These are phyloP conservation scores for Hirtodrosophila cameraria DNA, from an alignment of 2,888 invertebrate genomes.

Conservation along the genomic window DNA sequence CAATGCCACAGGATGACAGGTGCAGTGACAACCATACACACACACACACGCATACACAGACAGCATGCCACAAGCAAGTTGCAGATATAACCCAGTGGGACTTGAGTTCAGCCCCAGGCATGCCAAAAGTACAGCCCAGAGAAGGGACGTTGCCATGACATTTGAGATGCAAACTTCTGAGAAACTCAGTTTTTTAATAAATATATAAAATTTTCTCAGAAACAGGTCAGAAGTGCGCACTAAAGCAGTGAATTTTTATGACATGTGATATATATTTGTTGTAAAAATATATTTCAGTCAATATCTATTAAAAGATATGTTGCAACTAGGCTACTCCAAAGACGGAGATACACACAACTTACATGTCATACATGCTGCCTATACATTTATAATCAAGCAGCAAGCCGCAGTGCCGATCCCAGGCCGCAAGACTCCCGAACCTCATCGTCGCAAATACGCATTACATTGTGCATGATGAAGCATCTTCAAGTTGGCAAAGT, in stretches of 20 bases:
- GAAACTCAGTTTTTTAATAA: no score
- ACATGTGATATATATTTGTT: not conserved
- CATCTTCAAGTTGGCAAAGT: conserved; percentile 65
- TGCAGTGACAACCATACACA: conserved; percentile 70
- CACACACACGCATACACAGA: conserved; percentile 13
- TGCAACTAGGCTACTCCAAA: conserved; percentile 35
- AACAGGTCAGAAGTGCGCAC: no score
- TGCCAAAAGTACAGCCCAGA: conserved; percentile 3
- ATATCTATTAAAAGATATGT: not conserved
- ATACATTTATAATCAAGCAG: conserved; percentile 76
- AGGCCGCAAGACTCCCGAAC: conserved; percentile 7
- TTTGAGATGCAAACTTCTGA: conserved; percentile 5
- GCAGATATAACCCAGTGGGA: conserved; percentile 45
- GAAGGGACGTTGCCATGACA: conserved; percentile 2
- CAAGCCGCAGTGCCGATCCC: conserved; percentile 45
- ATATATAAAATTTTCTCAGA: no score
- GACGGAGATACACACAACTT: conserved; percentile 44
- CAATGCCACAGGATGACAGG: conserved; percentile 71
- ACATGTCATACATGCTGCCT: conserved; percentile 72
- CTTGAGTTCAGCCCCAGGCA: conserved; percentile 2
- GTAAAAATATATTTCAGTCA: no score
- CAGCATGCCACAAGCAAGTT: conserved; percentile 19
- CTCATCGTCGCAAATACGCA: conserved; percentile 38
- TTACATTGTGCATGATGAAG: conserved; percentile 72
- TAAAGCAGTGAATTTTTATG: no score